Percentiles rank a stretch among this genome's conserved stretches.
These are phyloP conservation scores for Euzophera pinguis DNA, from an alignment of 2,888 invertebrate species.

Conservation along the genomic window DNA sequence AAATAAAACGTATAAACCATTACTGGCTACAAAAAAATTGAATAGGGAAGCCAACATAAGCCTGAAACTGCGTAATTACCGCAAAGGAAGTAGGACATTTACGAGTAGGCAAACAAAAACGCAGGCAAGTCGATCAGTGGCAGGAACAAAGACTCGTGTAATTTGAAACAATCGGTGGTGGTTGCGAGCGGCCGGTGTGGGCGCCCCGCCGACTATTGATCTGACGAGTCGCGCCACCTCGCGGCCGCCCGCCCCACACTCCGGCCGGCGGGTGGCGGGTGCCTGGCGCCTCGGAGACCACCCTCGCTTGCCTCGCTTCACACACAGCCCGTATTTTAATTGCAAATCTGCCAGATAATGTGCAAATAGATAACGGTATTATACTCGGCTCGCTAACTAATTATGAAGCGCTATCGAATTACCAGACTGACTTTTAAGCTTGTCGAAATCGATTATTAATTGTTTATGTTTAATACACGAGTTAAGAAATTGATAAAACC, in stretches of 20 bases:
- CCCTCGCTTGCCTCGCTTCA: slow-evolving; percentile 41
- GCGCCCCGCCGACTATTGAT: slow-evolving; percentile 76
- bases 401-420: slow-evolving; percentile 65
- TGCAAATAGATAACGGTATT: slow-evolving; percentile 78
- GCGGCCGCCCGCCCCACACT: slow-evolving; percentile 29
- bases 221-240: slow-evolving; percentile 61
- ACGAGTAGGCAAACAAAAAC: slow-evolving; percentile 76
- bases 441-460: slow-evolving; percentile 19
- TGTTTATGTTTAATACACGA: slow-evolving; percentile 8
- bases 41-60: slow-evolving; percentile 30
- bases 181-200: slow-evolving; percentile 64
- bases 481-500: slow-evolving; percentile 10
- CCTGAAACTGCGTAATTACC: slow-evolving; percentile 74
- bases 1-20: background rate
- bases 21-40: background rate
- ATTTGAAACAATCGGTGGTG: slow-evolving; percentile 77
- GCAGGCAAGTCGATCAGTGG: slow-evolving; percentile 72
- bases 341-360: slow-evolving; percentile 80
- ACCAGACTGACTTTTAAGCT: slow-evolving; percentile 36
- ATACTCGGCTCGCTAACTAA: slow-evolving; percentile 72
- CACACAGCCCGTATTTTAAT: slow-evolving; percentile 76
- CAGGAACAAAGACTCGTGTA: slow-evolving; percentile 76
- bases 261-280: slow-evolving; percentile 30
- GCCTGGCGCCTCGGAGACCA: slow-evolving; percentile 35
- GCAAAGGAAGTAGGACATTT: slow-evolving; percentile 74